These are phyloP conservation scores for Myxocyprinus asiaticus DNA, from an alignment of 2,113 vertebrate species.

Conservation along the genomic window DNA sequence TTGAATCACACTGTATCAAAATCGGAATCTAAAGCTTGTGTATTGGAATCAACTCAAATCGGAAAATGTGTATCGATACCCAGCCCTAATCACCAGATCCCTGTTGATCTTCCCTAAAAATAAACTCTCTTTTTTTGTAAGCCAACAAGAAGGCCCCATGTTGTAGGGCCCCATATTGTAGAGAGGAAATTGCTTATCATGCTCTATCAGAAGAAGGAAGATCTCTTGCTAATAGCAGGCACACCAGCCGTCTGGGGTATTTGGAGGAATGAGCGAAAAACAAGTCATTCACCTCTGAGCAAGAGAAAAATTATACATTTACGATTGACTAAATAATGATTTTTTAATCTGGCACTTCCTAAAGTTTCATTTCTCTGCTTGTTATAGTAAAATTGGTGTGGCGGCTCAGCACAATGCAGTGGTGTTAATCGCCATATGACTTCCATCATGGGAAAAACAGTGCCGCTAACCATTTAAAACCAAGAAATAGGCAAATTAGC, in stretches of 20 bases:
- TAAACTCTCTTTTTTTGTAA: conserved; percentile 15
- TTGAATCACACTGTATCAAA: no score
- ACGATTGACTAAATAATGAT: not conserved
- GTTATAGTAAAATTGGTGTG: not conserved
- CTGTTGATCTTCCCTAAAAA: not conserved
- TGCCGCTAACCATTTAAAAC: not conserved
- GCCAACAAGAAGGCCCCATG: not conserved
- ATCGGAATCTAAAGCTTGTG: no score
- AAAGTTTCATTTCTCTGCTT: conserved; percentile 27
- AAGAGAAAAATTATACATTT: conserved; percentile 22
- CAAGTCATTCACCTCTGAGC: conserved; percentile 14
- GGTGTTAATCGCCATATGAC: conserved; percentile 20
- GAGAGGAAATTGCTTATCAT: conserved; percentile 22
- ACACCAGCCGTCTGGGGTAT: not conserved
- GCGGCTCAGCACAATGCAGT: conserved; percentile 8
- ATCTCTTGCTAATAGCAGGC: conserved; percentile 26
- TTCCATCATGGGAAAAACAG: conserved; percentile 1
- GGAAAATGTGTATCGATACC: no score
- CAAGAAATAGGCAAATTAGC: not conserved
- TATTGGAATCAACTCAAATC: no score
- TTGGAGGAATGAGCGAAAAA: conserved; percentile 6
- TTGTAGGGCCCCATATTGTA: conserved; percentile 18
- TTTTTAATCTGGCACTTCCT: not conserved
- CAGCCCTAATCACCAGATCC: no score
- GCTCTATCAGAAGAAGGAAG: conserved; percentile 13